Conservation (phyloP, 2,888 invertebrate genomes). For the Platycheirus albimanus region DNA sequence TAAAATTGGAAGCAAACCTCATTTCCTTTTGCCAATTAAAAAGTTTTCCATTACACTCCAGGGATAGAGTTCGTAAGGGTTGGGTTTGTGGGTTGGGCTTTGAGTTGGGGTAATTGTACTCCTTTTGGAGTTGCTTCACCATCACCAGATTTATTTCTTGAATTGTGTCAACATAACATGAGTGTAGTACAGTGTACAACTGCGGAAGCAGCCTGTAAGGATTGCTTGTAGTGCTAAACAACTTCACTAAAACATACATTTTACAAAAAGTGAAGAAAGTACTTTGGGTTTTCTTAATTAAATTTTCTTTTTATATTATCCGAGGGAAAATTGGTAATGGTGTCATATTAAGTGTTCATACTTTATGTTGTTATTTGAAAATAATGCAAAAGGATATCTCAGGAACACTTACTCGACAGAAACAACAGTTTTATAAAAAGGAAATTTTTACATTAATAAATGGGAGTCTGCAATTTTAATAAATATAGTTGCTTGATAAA, state of each 20-base stretch:
- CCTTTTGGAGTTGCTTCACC: slow-evolving; percentile 14
- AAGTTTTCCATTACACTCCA: slow-evolving; percentile 48
- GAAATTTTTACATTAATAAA: too few species aligned
- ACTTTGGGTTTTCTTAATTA: slow-evolving; percentile 40
- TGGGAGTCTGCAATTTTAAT: too few species aligned
- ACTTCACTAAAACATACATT: neutral
- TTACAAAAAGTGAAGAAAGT: neutral
- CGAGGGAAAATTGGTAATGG: slow-evolving; percentile 13
- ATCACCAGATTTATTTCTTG: slow-evolving; percentile 11
- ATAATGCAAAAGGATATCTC: neutral
- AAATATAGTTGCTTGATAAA: too few species aligned
- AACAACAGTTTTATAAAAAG: too few species aligned
- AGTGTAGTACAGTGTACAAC: neutral
- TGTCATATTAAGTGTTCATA: neutral
- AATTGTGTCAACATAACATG: slow-evolving; percentile 46
- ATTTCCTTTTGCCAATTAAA: slow-evolving; percentile 67
- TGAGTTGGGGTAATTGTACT: neutral
- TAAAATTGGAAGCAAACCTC: slow-evolving; percentile 39
- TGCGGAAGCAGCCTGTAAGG: slow-evolving; percentile 15
- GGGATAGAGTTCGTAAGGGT: neutral
- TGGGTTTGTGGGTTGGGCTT: neutral
- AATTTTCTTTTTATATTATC: slow-evolving; percentile 40
- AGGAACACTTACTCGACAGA: too few species aligned
- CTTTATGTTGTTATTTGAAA: too few species aligned
- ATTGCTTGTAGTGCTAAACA: neutral